Evolutionary conservation across 2,113 vertebrate species (phyloP), one percentile per base, ranked within the genome.

Genomic region (Cromileptes altivelis): DNA sequence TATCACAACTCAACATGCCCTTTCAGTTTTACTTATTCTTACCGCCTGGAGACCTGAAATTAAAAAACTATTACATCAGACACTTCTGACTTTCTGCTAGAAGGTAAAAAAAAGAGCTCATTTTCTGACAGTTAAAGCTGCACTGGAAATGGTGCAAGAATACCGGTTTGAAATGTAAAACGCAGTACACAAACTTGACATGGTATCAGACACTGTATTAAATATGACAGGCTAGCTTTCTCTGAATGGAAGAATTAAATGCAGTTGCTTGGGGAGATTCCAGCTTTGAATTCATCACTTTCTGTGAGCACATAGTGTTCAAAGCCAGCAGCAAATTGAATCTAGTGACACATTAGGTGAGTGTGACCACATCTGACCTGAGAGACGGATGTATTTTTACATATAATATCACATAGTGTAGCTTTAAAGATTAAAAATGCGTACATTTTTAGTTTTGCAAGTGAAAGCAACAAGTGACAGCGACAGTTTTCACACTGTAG

Each of bases 1-100:
- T 37, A 64, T 82, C 30, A 70, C n/a, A 70, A 67, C 69, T 84
- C 70, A 13, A 25, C 25, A 40, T 53, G 62, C 14, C 57, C 53
- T 73, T 84, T 69, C 21, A 9, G 6, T 75, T 75, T 70, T n/a
- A 74, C 49, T 70, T 65, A 27, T 58, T 85, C 9, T 68, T 47
- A n/a, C 19, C 60, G 74, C 67, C 33, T 76, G 23, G 74, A 84
- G 33, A 77, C 12, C 49, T 15, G 55, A 69, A 62, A 77, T 69
- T 5, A 50, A 19, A 74, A 77, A 81, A 73, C 25, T 1, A 70
- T 42, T 50, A 71, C 53, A 87, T 25, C 47, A 74, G 50, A 76
- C 45, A 45, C 13, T 11, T 78, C 37, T 42, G 53, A 75, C 53
- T 80, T 80, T 74, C 42, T 76, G 52, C 76, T 82, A 25, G 45